These are phyloP conservation scores for Pterostichus madidus DNA, from an alignment of 2,888 invertebrate genomes.

Conservation along the genomic window DNA sequence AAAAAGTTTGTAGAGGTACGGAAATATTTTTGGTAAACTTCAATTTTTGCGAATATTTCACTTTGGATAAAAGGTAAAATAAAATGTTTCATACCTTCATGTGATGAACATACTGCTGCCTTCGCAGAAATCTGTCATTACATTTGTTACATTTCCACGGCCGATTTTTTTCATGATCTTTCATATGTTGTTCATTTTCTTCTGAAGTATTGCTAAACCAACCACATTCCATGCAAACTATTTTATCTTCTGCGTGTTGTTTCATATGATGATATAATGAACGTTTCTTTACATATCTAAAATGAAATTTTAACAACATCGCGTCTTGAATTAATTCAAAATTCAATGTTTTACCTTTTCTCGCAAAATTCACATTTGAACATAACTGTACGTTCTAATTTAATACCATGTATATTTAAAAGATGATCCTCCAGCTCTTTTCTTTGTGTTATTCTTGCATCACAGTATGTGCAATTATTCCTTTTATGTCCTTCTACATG, in stretches of 20 bases:
- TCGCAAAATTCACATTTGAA: constrained; percentile 70
- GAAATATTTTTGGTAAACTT: no score
- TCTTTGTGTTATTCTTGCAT: constrained; percentile 73
- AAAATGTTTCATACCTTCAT: constrained; percentile 69
- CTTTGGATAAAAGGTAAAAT: no score
- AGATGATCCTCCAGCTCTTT: constrained; percentile 74
- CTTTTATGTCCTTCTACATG: constrained; percentile 74
- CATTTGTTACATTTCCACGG: constrained; percentile 73
- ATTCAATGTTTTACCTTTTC: constrained; percentile 68
- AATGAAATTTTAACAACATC: background rate
- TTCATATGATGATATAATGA: constrained; percentile 73
- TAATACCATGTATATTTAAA: constrained; percentile 72
- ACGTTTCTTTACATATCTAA: constrained; percentile 70
- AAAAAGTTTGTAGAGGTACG: background rate
- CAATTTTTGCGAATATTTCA: no score
- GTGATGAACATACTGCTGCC: constrained; percentile 74
- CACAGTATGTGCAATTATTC: constrained; percentile 74
- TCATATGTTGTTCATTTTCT: constrained; percentile 72
- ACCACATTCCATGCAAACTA: constrained; percentile 74
- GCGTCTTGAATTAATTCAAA: background rate
- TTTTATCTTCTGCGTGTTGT: constrained; percentile 73
- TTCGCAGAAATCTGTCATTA: constrained; percentile 73
- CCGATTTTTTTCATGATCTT: constrained; percentile 72
- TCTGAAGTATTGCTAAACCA: constrained; percentile 71
- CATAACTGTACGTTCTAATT: constrained; percentile 69